phyloP scores from a whole-genome alignment of 2,113 vertebrate species.

The Hucho hucho region DNA sequence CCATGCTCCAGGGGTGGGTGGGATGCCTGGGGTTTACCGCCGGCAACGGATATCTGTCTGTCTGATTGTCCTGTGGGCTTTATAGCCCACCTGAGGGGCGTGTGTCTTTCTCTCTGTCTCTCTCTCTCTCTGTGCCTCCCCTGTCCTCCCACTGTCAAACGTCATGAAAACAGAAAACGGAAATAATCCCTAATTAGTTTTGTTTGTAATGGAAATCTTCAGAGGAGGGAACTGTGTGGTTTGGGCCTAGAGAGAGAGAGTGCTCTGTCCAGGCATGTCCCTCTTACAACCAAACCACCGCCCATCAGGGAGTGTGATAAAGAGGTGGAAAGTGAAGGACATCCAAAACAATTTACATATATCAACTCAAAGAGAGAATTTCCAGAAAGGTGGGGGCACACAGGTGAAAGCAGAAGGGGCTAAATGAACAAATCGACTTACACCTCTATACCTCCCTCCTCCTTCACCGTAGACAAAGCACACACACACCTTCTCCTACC shows the following conservation, averaged over 20 bases:
- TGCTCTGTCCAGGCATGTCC: constrained; percentile 49
- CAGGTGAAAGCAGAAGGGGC: not conserved
- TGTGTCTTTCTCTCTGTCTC: no score
- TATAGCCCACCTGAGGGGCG: no score
- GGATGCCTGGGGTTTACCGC: not conserved
- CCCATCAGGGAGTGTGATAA: constrained; percentile 16
- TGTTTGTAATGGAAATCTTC: constrained; percentile 57
- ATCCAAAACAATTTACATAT: not conserved
- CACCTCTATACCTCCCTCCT: not conserved
- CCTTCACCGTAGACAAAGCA: not conserved
- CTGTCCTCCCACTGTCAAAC: not conserved
- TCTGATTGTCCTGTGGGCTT: no score
- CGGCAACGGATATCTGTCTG: no score
- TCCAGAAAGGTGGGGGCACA: not conserved
- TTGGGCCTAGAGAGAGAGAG: constrained; percentile 24
- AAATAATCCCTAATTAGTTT: constrained; percentile 66
- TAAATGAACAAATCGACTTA: not conserved
- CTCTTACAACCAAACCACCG: not conserved
- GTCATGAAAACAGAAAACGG: constrained; percentile 38
- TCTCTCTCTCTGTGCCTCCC: no score
- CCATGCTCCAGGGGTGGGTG: not conserved
- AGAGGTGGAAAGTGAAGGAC: constrained; percentile 3
- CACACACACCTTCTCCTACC: constrained; percentile 25
- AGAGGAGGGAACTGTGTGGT: constrained; percentile 38
- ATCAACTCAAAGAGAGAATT: not conserved